phyloP scores from a whole-genome alignment of 2,113 vertebrate genomes.

The Ptyas mucosa region DNA sequence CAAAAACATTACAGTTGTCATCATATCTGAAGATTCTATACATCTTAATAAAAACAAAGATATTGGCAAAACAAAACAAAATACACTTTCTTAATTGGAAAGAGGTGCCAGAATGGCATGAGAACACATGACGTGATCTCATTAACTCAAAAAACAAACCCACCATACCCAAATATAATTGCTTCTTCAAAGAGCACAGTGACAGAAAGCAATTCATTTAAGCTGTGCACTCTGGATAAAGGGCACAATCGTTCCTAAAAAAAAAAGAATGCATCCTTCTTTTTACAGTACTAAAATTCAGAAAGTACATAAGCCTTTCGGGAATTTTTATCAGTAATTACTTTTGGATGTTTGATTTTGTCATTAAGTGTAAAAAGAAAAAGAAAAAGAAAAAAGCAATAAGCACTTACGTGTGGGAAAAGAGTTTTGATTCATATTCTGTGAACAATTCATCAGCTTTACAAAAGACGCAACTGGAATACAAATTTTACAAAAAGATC shows the following conservation, averaged over 20 bases:
- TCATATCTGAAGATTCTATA: background rate
- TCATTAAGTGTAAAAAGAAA: background rate
- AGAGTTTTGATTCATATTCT: slow-evolving; percentile 96
- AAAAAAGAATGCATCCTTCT: background rate
- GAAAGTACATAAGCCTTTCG: background rate
- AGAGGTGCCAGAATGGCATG: background rate
- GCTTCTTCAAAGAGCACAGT: background rate
- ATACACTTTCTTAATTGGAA: background rate
- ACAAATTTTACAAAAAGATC: slow-evolving; percentile 48
- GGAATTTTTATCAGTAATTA: background rate
- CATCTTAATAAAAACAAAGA: background rate
- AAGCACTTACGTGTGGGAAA: slow-evolving; percentile 90
- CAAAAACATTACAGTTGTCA: slow-evolving; percentile 8
- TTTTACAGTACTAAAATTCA: background rate
- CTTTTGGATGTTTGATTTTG: background rate
- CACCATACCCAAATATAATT: background rate
- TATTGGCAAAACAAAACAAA: background rate
- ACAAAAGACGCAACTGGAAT: slow-evolving; percentile 92
- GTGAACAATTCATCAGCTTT: slow-evolving; percentile 96
- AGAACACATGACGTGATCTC: background rate
- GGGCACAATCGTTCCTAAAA: background rate
- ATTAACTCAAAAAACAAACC: background rate
- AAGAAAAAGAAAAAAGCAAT: slow-evolving; percentile 11
- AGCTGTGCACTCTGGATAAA: background rate
- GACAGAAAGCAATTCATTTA: background rate